Percentiles rank a stretch among this genome's conserved stretches.
Evolutionary conservation across 92 coral and sea anemone genomes (phyloP).

Genomic region (Zoanthus sociatus): DNA sequence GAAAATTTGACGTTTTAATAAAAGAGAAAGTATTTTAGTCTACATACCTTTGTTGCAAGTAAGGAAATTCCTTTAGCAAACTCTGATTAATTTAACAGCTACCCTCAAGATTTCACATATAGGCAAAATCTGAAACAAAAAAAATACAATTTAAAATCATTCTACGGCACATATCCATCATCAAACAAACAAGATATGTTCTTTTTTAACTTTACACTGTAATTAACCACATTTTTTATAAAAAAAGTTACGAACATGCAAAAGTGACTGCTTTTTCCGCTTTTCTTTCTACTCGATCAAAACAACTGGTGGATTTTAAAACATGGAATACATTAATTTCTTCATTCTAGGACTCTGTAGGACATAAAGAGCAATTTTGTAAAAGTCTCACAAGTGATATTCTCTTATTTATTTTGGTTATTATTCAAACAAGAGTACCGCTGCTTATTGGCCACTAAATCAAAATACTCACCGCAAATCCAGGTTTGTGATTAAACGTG

Average conservation of each 20-base stretch:
- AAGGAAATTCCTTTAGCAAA: neutral
- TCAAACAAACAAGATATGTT: neutral
- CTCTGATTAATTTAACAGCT: neutral
- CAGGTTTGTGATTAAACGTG: too few species aligned
- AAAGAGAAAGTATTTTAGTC: too few species aligned
- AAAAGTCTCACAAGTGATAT: neutral
- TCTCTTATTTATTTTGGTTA: neutral
- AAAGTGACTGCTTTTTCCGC: neutral
- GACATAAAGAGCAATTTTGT: neutral
- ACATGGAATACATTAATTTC: too few species aligned
- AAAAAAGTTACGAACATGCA: neutral
- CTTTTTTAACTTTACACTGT: neutral
- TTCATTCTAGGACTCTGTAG: too few species aligned
- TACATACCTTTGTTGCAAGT: neutral
- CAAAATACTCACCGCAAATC: conserved; percentile 13
- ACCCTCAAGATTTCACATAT: neutral
- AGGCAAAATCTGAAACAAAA: neutral
- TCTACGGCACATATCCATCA: neutral
- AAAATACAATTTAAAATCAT: neutral
- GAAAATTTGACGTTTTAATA: too few species aligned
- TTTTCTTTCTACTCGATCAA: too few species aligned
- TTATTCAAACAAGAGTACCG: neutral
- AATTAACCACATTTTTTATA: neutral
- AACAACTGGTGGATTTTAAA: too few species aligned
- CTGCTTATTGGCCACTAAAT: neutral